phyloP scores from a whole-genome alignment of 2,113 vertebrate genomes.

The Stigmatopora argus region DNA sequence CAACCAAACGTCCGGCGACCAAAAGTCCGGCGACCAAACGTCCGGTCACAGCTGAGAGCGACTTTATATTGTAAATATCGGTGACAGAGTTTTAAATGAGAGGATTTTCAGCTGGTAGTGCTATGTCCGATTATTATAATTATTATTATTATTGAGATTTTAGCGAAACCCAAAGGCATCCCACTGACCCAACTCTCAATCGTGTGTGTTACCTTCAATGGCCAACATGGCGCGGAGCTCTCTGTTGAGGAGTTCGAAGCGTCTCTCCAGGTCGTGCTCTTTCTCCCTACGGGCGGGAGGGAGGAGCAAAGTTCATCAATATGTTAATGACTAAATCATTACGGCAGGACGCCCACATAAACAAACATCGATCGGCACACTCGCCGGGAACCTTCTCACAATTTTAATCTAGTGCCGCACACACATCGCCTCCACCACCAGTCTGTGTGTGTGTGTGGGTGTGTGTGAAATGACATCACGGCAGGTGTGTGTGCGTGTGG shows the following conservation, averaged over 20 bases:
- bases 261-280: slow-evolving; percentile 97
- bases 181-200: background rate
- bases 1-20: too few relatives aligned
- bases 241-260: slow-evolving; percentile 96
- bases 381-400: slow-evolving; percentile 78
- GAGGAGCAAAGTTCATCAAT: slow-evolving; percentile 94
- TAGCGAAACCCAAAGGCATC: slow-evolving; percentile 1
- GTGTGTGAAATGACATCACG: slow-evolving; percentile 11
- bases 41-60: too few relatives aligned
- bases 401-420: slow-evolving; percentile 90
- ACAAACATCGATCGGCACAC: slow-evolving; percentile 89
- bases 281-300: slow-evolving; percentile 82
- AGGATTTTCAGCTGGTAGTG: too few relatives aligned
- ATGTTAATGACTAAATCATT: slow-evolving; percentile 99
- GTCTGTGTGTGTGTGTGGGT: slow-evolving; percentile 8
- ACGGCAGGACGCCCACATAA: slow-evolving; percentile 87
- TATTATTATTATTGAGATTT: background rate
- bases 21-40: too few relatives aligned
- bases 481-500: slow-evolving; percentile 9
- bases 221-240: slow-evolving; percentile 96
- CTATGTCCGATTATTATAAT: too few relatives aligned
- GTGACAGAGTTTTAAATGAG: too few relatives aligned
- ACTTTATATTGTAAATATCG: too few relatives aligned
- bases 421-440: slow-evolving; percentile 18
- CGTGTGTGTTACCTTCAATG: slow-evolving; percentile 86